Percentiles rank a stretch among this genome's conserved stretches.
Evolutionary conservation across 1,140 invertebrate species (phyloP).

Genomic region (Drosophila yakuba): DNA sequence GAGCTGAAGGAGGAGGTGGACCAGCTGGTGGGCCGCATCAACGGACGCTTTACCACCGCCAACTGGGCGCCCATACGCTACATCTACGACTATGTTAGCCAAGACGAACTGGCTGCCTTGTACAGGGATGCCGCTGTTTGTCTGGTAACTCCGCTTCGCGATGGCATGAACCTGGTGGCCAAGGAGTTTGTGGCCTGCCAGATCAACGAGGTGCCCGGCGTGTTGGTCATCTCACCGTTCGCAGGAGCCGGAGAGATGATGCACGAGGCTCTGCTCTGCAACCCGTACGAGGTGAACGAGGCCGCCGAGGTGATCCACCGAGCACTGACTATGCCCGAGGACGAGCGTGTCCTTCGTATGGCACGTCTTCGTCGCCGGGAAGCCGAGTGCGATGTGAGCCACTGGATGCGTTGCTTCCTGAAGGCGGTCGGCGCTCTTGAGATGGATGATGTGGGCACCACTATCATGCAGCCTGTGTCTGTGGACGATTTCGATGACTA

Average conservation of each 20-base stretch:
- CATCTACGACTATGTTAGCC: conserved; percentile 94
- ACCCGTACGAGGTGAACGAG: conserved; percentile 95
- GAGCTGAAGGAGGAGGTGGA: conserved; percentile 96
- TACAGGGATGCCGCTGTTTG: conserved; percentile 94
- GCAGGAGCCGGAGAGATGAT: conserved; percentile 96
- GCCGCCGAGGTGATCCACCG: conserved; percentile 94
- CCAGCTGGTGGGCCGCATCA: conserved; percentile 94
- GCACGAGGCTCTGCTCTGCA: conserved; percentile 95
- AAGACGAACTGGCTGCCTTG: conserved; percentile 93
- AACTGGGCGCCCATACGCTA: conserved; percentile 97
- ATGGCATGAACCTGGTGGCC: conserved; percentile 97
- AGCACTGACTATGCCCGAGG: conserved; percentile 95
- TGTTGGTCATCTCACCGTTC: conserved; percentile 95
- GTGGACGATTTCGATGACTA: conserved; percentile 95
- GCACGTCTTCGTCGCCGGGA: conserved; percentile 92
- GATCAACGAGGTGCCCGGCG: conserved; percentile 93
- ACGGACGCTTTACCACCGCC: conserved; percentile 93
- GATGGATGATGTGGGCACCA: conserved; percentile 92
- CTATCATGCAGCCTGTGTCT: conserved; percentile 93
- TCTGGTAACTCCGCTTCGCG: conserved; percentile 93
- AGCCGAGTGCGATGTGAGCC: conserved; percentile 93
- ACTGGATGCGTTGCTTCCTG: conserved; percentile 95
- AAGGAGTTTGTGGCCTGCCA: conserved; percentile 97
- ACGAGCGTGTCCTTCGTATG: conserved; percentile 94
- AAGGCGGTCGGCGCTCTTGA: conserved; percentile 93